These are phyloP conservation scores for Epizoanthus fatuus DNA, from an alignment of 92 coral and sea anemone species.

Conservation along the genomic window DNA sequence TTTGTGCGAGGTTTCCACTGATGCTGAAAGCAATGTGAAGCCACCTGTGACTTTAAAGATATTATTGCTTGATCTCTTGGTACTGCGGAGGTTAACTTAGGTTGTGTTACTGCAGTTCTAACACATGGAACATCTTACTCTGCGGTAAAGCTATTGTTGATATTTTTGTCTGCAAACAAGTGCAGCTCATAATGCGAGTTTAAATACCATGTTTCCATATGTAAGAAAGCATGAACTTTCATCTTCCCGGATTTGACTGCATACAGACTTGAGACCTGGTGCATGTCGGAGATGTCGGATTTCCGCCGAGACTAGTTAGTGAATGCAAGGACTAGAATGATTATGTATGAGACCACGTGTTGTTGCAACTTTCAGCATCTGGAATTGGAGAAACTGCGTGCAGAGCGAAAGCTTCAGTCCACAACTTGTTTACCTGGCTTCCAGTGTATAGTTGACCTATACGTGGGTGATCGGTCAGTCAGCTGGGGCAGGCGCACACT, in stretches of 20 bases:
- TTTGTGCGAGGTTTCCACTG: slow-evolving; percentile 23
- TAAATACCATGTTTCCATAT: slow-evolving; percentile 24
- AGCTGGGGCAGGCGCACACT: slow-evolving; percentile 19
- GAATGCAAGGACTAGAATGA: slow-evolving; percentile 25
- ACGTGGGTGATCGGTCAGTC: slow-evolving; percentile 24
- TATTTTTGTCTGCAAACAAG: slow-evolving; percentile 6
- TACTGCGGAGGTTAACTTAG: slow-evolving; percentile 14
- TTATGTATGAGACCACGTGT: slow-evolving; percentile 3
- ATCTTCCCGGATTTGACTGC: slow-evolving; percentile 26
- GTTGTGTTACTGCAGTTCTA: background rate
- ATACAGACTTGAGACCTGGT: slow-evolving; percentile 31
- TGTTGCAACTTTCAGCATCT: slow-evolving; percentile 34
- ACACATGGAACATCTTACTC: background rate
- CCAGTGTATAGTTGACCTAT: slow-evolving; percentile 45
- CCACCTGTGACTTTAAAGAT: slow-evolving; percentile 4
- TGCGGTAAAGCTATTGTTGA: background rate
- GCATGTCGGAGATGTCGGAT: slow-evolving; percentile 17
- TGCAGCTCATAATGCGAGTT: slow-evolving; percentile 20
- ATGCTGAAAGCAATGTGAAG: background rate
- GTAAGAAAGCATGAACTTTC: background rate
- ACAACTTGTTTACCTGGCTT: slow-evolving; percentile 26
- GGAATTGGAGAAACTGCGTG: slow-evolving; percentile 17
- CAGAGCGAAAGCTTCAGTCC: slow-evolving; percentile 5
- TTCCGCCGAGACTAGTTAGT: slow-evolving; percentile 35
- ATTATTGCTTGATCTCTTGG: background rate